Base-by-base conservation (phyloP, 2,888 invertebrate species). In the Mythimna impura region DNA sequence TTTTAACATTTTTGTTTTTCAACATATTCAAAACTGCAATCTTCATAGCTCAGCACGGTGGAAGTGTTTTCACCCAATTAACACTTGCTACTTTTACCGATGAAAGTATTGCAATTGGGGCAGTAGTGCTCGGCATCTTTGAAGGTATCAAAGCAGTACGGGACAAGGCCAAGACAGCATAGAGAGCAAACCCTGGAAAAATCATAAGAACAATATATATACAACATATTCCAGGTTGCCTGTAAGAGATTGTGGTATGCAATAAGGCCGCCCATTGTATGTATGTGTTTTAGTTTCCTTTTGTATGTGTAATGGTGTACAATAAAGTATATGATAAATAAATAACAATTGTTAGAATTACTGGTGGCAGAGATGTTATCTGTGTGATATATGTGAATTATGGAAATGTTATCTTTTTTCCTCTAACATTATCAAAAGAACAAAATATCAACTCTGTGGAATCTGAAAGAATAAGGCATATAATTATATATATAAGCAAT, bases 41-140 rank as follows among this genome's bases (percentile, higher is more conserved):
- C 47, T 82, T 72, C 43, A 74, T 52, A 74, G 55, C 25, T 62
- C 66, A 63, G 63, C 55, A 57, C 52, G 20, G 54, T 47, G n/a
- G 40, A 43, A 63, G 62, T 60, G 61, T 50, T 10, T 34, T 62
- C 14, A 66, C 61, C 68, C 65, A 67, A 71, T 67, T 71, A 96
- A 86, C 95, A 96, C 86, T 95, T 96, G 87, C 91, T 94, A 84
- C 91, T 93, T 92, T 96, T 96, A 52, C 96, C 96, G 86, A 96
- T 93, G 81, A 95, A 96, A 77, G 94, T 92, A 88, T 95, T 96
- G 91, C 96, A 96, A 86, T 95, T 95, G 63, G 96, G 96, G 78
- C 96, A 96, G 80, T 96, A 96, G 85, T 96, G 96, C 81, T 96
- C 96, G 17, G 96, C 96, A 91, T 96, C 96, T 85, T 96, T 96